A percentile compares a stretch with the other conserved stretches of the same genome.
Conservation (phyloP, 2,888 invertebrate species). For the Oscheius sp. region DNA sequence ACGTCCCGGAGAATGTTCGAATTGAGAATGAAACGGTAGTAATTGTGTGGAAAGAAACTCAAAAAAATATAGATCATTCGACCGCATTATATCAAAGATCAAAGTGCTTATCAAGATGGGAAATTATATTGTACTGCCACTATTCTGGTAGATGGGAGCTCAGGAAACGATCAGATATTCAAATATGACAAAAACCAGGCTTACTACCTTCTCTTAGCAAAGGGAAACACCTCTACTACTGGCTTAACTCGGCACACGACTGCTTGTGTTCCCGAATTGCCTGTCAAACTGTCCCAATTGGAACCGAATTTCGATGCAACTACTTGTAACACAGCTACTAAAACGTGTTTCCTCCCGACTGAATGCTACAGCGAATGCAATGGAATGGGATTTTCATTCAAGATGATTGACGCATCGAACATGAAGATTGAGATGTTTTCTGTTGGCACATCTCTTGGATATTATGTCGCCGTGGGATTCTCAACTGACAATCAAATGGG, state of each 20-base stretch:
- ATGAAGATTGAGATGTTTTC: constrained; percentile 14
- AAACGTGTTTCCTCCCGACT: constrained; percentile 14
- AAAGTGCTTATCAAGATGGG: constrained; percentile 33
- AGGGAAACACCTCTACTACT: constrained; percentile 31
- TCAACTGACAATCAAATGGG: constrained; percentile 49
- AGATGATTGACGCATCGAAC: background rate
- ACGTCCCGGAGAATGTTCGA: constrained; percentile 27
- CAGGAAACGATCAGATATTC: constrained; percentile 31
- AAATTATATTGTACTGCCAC: constrained; percentile 36
- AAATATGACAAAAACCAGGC: constrained; percentile 28
- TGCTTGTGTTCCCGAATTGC: background rate
- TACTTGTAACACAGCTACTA: constrained; percentile 1
- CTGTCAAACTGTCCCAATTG: background rate
- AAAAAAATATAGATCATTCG: constrained; percentile 16
- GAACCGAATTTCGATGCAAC: background rate
- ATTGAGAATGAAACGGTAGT: constrained; percentile 32
- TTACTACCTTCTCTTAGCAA: constrained; percentile 38
- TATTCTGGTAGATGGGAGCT: constrained; percentile 30
- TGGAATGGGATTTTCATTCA: constrained; percentile 23
- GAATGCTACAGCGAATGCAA: constrained; percentile 26
- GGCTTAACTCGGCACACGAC: background rate
- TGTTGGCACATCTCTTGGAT: background rate
- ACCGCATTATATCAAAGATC: constrained; percentile 21
- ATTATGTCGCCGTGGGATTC: constrained; percentile 57
- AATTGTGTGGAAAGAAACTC: background rate